Conservation (phyloP, 2,797 vertebrate genomes). For the Steatocranus sp. region DNA sequence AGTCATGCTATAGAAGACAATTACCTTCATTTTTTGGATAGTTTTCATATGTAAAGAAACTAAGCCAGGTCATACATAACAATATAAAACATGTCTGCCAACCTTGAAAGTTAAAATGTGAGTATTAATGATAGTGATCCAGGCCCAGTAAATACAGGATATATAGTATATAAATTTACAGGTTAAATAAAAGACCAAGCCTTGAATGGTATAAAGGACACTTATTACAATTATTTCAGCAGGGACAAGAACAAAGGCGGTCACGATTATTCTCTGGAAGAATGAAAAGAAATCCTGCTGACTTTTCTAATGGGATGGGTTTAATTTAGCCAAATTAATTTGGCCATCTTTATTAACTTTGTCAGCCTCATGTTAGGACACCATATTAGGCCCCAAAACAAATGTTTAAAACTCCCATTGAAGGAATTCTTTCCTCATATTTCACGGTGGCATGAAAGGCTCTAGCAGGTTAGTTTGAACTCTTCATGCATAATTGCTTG, state of each 20-base stretch:
- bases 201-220: not conserved
- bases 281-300: not conserved
- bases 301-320: not conserved
- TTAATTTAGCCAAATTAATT: not conserved
- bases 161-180: not conserved
- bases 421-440: conserved; percentile 6
- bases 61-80: not conserved
- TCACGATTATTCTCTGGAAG: not conserved
- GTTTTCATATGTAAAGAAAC: not conserved
- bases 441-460: conserved; percentile 22
- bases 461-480: not conserved
- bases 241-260: not conserved
- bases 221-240: not conserved
- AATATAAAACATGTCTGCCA: not conserved
- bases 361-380: not conserved
- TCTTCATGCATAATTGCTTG: not conserved
- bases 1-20: not conserved
- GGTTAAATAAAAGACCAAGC: not conserved
- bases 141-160: not conserved
- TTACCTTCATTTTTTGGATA: not conserved
- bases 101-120: not conserved
- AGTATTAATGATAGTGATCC: not conserved
- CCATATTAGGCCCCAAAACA: not conserved
- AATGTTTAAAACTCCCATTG: not conserved
- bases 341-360: not conserved